Evolutionary conservation across 2,113 vertebrate species (phyloP), one percentile per base, ranked within the genome.

Genomic region (Caretta caretta): DNA sequence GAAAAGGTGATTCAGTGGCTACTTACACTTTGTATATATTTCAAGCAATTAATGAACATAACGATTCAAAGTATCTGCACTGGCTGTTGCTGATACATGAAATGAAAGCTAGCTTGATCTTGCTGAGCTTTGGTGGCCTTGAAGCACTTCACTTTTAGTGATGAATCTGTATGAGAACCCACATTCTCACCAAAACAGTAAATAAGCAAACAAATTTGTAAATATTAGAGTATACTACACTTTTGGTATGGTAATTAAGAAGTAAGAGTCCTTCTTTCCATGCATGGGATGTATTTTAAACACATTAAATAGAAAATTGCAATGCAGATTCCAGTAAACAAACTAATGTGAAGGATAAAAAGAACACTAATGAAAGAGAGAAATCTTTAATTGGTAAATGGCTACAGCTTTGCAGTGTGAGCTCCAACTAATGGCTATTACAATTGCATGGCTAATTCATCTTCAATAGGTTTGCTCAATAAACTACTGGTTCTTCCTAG

Each of bases 271-370:
- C 22, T 84, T 80, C 20, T n/a, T 56, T 76, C 83, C 59, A 7
- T 31, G 29, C 59, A 62, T 38, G n/a, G 22, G 35, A 38, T 50
- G 27, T 57, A 48, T 85, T 85, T 81, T 54, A 38, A 87, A 50
- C 20, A 16, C 42, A 79, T 5, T 78, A 48, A 25, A 9, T 2
- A 82, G 49, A 75, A 81, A 20, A 75, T 62, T 81, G 14, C 78
- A 14, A 14, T 35, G 6, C 1, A 0, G 1, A 35, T 82, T 48
- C 4, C 2, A 5, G 0, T 83, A 50, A 81, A 16, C 31, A 65
- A 65, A 49, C 27, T 69, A 48, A 11, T 5, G 0, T 25, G 48
- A 86, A 65, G 38, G 59, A 20, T 0, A 75, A 84, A 90, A 80
- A 42, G 50, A 76, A 83, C 84, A 49, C 3, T 0, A 25, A 76